Evolutionary conservation across 2,888 invertebrate species (phyloP), one percentile per base, ranked within the genome.

Genomic region (Seira musarum): DNA sequence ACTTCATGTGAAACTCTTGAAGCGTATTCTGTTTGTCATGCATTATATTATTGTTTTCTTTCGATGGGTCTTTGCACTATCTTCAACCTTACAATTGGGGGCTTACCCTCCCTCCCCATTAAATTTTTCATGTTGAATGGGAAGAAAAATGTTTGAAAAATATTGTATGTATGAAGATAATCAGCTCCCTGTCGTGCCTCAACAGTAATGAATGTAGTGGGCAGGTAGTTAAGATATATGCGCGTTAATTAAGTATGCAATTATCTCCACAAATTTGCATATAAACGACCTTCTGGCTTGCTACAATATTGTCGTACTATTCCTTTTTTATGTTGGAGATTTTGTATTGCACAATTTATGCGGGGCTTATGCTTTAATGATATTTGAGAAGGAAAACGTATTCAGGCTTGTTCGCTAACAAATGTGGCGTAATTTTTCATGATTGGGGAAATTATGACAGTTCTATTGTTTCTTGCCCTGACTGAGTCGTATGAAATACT

Each of bases 241-340:
- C 64, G 76, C 69, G 68, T 76, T 76, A 76, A 76, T 76, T 76
- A 76, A 76, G 76, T 68, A 76, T 68, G 69, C 76, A 76, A 76
- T 76, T 76, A 76, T 69, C 76, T 46, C 69, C 49, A 63, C 68
- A 69, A 64, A 76, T 76, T 76, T 76, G 63, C 76, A 76, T 76
- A 76, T 69, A 76, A 76, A 76, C 68, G 76, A 76, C 53, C 69
- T 76, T 64, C 64, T 69, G 49, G 21, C 53, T 64, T 49, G 63
- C n/a, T 68, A 15, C 69, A 64, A 63, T 64, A 67, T 67, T 67
- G 63, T 64, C 63, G 63, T 46, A 19, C 64, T 63, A 69, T 49
- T 66, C 74, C 46, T 66, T 63, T n/a, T 19, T 30, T 40, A 40
- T 40, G 40, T 40, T 40, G 40, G 40, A 40, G 40, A 40, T 40